Conservation (phyloP, 2,797 vertebrate genomes). For the Erpetoichthys calabaricus region DNA sequence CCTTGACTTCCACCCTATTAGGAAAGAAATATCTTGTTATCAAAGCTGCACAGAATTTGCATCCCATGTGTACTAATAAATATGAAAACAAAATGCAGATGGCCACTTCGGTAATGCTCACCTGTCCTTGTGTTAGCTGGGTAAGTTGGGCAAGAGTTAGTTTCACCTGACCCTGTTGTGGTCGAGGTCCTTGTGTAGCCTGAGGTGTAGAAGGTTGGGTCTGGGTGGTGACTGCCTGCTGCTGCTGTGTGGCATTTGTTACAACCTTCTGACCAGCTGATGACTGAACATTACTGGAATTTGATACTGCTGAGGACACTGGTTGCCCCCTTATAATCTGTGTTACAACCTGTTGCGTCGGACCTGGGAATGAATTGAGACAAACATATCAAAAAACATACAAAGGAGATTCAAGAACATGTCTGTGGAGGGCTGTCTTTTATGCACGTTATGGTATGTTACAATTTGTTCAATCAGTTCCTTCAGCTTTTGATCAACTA, state of each 20-base stretch:
- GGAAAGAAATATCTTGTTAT: conserved; percentile 9
- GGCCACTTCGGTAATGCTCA: conserved; percentile 25
- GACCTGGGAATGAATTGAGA: conserved; percentile 39
- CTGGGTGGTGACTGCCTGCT: conserved; percentile 30
- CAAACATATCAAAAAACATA: not conserved
- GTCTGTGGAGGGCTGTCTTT: too few species aligned
- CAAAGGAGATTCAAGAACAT: too few species aligned
- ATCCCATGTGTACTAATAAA: too few species aligned
- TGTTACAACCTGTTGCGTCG: conserved; percentile 81
- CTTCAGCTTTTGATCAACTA: not conserved
- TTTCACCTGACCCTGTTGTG: conserved; percentile 83
- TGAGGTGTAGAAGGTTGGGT: conserved; percentile 27
- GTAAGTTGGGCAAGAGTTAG: conserved; percentile 88
- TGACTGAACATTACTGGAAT: conserved; percentile 53
- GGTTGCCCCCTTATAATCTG: conserved; percentile 89
- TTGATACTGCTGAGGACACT: conserved; percentile 70
- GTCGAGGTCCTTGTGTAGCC: conserved; percentile 42
- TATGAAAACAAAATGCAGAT: too few species aligned
- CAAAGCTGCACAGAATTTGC: too few species aligned
- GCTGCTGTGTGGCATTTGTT: conserved; percentile 34
- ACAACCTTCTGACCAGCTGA: conserved; percentile 49
- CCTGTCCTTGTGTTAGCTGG: conserved; percentile 82
- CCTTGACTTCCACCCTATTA: conserved; percentile 79
- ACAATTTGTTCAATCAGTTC: not conserved
- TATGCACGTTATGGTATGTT: not conserved